Evolutionary conservation across 2,797 vertebrate genomes (phyloP).

Genomic region (Scleropages formosus): DNA sequence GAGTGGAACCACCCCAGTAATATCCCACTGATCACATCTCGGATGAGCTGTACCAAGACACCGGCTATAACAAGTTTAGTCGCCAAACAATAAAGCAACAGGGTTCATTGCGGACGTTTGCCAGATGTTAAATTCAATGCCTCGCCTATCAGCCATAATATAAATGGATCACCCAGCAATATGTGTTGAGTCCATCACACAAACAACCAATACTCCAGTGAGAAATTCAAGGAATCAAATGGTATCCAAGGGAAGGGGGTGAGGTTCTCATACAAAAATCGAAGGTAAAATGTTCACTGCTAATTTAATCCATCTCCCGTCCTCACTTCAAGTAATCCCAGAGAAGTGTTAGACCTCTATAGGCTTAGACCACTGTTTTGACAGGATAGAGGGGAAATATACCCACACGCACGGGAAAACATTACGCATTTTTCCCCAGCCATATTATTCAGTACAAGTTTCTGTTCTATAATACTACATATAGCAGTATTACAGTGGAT

Average conservation of each 20-base stretch:
- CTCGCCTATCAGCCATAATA: neutral
- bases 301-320: neutral
- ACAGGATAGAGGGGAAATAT: no score
- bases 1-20: neutral
- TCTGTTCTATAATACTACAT: no score
- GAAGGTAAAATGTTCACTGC: neutral
- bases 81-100: neutral
- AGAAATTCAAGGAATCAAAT: neutral
- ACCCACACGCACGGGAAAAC: no score
- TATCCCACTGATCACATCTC: neutral
- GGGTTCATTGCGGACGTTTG: neutral
- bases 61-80: neutral
- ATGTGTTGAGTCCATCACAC: neutral
- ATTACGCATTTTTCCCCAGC: no score
- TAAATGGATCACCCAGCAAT: slow-evolving; percentile 2
- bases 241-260: neutral
- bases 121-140: neutral
- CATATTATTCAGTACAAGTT: no score
- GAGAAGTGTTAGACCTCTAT: no score
- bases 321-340: no score
- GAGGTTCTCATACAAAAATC: neutral
- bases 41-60: neutral
- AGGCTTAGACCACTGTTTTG: no score
- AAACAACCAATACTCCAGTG: neutral
- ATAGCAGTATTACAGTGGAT: no score